Conservation (phyloP, 2,797 vertebrate genomes). For the Amblyraja radiata region DNA sequence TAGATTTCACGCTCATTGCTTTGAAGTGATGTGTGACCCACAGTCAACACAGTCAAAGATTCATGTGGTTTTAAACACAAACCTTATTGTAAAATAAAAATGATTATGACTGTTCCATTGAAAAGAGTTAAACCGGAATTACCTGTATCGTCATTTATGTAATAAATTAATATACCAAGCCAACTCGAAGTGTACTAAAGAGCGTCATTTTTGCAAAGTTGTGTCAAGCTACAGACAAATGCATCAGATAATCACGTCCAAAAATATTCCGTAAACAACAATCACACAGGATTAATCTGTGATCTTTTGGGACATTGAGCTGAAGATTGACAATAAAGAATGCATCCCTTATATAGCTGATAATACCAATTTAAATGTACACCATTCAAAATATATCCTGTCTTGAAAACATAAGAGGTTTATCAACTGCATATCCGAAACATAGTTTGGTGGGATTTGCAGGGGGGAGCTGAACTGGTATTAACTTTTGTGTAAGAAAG, state of each 20-base stretch:
- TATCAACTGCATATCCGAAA: neutral
- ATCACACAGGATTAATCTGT: neutral
- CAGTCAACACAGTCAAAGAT: neutral
- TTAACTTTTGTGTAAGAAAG: too few species aligned
- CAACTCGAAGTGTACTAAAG: neutral
- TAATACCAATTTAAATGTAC: neutral
- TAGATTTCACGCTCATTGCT: neutral
- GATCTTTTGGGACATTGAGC: neutral
- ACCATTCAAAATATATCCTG: neutral
- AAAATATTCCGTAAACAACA: neutral
- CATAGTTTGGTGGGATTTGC: neutral
- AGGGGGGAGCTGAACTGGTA: too few species aligned
- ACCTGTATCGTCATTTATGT: neutral
- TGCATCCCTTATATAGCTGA: neutral
- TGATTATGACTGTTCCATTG: neutral
- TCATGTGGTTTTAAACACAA: neutral
- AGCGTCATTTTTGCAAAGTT: neutral
- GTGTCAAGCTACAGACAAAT: neutral
- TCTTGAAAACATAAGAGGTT: neutral
- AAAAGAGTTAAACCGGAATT: neutral
- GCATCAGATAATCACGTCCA: neutral
- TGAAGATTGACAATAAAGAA: neutral
- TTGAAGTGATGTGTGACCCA: neutral
- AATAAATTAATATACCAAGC: neutral
- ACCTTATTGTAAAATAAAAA: neutral